Evolutionary conservation across 2,797 vertebrate genomes (phyloP).

Genomic region (Loris lydekkerianus): DNA sequence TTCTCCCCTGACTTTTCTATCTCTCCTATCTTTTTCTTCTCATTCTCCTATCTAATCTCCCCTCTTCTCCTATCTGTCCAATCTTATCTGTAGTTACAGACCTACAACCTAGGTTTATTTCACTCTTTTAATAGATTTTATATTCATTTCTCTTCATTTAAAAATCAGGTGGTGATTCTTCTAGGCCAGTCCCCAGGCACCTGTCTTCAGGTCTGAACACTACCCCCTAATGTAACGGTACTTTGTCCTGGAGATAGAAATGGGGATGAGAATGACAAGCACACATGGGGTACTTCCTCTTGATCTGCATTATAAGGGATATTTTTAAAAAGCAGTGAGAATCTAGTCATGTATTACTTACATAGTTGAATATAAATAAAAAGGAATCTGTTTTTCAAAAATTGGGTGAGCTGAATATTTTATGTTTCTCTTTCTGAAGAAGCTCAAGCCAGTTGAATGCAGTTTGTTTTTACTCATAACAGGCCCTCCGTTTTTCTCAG

Average conservation of each 20-base stretch:
- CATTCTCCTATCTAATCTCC: not conserved
- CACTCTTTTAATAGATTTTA: constrained; percentile 3
- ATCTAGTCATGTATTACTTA: not conserved
- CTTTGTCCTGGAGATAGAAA: not conserved
- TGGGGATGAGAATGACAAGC: not conserved
- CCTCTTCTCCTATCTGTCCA: not conserved
- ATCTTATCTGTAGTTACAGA: not conserved
- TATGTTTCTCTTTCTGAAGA: constrained; percentile 9
- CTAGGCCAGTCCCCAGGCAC: too few relatives aligned
- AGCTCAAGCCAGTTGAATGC: not conserved
- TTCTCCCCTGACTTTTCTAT: not conserved
- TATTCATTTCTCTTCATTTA: not conserved
- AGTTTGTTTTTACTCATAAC: not conserved
- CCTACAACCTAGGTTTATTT: not conserved
- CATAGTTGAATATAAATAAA: not conserved
- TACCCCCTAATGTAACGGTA: too few relatives aligned
- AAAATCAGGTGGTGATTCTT: not conserved
- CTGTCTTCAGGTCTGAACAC: not conserved
- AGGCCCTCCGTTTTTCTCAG: not conserved
- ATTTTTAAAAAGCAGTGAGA: not conserved
- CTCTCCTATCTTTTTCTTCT: not conserved
- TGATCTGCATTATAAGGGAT: not conserved
- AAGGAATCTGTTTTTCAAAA: not conserved
- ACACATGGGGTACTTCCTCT: not conserved
- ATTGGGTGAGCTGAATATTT: not conserved